Percentiles rank a stretch among this genome's conserved stretches.
These are phyloP conservation scores for Choloepus didactylus DNA, from an alignment of 2,797 vertebrate species.

Conservation along the genomic window DNA sequence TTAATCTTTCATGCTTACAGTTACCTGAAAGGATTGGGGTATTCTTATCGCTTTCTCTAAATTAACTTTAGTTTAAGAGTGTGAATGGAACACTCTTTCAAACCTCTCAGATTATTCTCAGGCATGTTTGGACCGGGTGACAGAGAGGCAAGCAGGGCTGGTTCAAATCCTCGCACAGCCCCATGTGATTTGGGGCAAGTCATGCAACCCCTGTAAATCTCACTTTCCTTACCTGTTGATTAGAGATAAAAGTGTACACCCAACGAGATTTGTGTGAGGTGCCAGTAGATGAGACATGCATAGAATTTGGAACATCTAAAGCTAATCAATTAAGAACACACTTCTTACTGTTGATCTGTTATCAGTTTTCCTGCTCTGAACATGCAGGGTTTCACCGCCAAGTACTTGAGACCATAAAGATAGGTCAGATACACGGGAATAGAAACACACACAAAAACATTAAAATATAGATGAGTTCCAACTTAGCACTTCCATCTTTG, in stretches of 20 bases:
- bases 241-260: not conserved
- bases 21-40: constrained; percentile 3
- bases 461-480: not conserved
- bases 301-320: not conserved
- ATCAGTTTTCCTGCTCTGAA: not conserved
- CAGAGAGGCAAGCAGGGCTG: not conserved
- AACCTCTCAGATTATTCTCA: not conserved
- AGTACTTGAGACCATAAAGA: not conserved
- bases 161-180: not conserved
- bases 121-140: not conserved
- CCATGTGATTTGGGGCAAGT: not conserved
- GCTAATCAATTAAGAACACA: not conserved
- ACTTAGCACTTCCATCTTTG: not conserved
- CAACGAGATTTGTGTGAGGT: not conserved
- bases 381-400: not conserved
- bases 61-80: not conserved
- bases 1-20: not conserved
- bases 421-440: not conserved
- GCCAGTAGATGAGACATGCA: not conserved
- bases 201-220: not conserved
- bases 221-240: not conserved
- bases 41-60: constrained; percentile 13
- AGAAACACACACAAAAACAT: not conserved
- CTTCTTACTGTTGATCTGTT: not conserved
- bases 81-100: not conserved